Conservation (phyloP, 2,113 vertebrate genomes). For the Oceanites oceanicus region DNA sequence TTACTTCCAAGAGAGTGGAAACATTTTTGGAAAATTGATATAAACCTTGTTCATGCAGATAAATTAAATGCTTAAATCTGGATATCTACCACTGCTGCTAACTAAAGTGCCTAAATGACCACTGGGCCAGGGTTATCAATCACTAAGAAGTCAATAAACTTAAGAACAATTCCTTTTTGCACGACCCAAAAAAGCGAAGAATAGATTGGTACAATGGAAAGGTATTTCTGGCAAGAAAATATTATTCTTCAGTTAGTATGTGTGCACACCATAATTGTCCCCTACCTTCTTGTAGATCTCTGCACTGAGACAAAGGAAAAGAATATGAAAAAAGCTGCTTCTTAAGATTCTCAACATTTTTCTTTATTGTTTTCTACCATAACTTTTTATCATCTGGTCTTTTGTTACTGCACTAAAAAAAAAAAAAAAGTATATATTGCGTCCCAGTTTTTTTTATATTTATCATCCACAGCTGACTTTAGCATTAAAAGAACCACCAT, state of each 20-base stretch:
- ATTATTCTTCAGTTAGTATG: not conserved
- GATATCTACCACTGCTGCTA: not conserved
- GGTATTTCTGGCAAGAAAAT: not conserved
- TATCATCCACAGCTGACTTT: not conserved
- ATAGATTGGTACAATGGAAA: not conserved
- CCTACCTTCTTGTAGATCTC: not conserved
- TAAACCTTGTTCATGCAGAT: not conserved
- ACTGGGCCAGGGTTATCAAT: not conserved
- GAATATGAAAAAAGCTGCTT: not conserved
- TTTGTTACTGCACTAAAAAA: not conserved
- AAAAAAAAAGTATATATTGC: rapidly evolving
- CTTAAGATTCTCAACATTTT: not conserved
- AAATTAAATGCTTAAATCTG: not conserved
- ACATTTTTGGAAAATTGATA: not conserved
- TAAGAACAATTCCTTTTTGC: not conserved
- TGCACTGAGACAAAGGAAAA: not conserved
- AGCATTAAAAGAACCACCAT: not conserved
- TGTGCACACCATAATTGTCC: not conserved
- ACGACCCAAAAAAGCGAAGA: not conserved
- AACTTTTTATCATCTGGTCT: not conserved
- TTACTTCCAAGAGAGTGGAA: slow-evolving; percentile 5
- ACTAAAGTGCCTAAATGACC: not conserved
- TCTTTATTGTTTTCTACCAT: not conserved
- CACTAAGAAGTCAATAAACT: not conserved
- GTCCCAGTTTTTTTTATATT: not conserved